Conservation (phyloP, 2,888 invertebrate species). For the Osedax frankpressi region DNA sequence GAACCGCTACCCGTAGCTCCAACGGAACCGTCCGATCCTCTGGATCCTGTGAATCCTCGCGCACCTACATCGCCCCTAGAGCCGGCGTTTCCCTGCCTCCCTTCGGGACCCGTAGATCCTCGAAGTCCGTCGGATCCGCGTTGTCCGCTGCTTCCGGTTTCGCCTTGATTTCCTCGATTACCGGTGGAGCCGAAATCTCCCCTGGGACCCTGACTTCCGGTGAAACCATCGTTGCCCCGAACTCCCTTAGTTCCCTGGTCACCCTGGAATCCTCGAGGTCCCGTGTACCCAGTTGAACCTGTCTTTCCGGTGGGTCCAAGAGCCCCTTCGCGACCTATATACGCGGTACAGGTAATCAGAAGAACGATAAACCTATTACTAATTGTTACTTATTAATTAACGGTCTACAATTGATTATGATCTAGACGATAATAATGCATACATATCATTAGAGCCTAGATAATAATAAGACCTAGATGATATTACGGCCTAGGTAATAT, state of each 20-base stretch:
- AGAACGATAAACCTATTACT: no score
- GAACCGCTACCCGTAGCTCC: conserved; percentile 2
- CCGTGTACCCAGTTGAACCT: conserved; percentile 11
- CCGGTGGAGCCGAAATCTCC: neutral
- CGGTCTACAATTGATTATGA: no score
- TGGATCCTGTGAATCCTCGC: neutral
- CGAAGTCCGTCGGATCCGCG: neutral
- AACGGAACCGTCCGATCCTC: neutral
- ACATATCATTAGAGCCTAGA: no score
- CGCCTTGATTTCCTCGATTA: neutral
- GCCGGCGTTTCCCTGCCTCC: neutral
- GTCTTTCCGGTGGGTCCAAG: conserved; percentile 6
- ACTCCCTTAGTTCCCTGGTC: neutral
- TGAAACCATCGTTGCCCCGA: neutral
- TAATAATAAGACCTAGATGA: no score
- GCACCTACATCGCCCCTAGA: neutral
- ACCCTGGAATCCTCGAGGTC: neutral
- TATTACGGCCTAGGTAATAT: no score
- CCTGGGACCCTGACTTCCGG: neutral
- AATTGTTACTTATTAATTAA: no score
- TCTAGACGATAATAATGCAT: no score
- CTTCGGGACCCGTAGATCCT: neutral
- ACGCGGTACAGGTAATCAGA: no score
- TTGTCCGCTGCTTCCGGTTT: neutral
- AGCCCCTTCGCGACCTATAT: neutral